Conservation (phyloP, 2,888 invertebrate species). For the Ochlodes sylvanus region DNA sequence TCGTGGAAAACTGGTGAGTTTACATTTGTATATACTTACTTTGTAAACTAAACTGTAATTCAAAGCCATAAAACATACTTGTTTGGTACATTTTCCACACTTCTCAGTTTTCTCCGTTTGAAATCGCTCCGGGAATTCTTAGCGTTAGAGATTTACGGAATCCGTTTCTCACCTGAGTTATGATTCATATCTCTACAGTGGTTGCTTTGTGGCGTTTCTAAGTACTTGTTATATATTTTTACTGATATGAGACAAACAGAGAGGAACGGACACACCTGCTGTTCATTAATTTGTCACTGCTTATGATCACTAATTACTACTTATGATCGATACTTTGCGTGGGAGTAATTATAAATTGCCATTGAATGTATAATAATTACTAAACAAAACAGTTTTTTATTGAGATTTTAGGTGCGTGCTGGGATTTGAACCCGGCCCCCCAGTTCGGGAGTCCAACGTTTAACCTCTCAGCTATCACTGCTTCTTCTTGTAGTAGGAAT, state of each 20-base stretch:
- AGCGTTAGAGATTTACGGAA: slow-evolving; percentile 15
- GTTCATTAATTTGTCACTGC: not conserved
- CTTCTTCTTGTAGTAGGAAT: no score
- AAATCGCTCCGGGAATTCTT: slow-evolving; percentile 5
- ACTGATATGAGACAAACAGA: not conserved
- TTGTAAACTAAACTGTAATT: slow-evolving; percentile 9
- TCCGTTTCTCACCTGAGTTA: slow-evolving; percentile 11
- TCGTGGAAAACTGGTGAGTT: not conserved
- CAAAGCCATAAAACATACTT: slow-evolving; percentile 9
- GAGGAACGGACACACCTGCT: not conserved
- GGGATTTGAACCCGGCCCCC: no score
- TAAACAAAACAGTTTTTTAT: no score
- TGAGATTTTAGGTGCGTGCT: no score
- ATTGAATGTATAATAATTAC: no score
- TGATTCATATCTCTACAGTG: slow-evolving; percentile 6
- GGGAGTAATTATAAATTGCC: no score
- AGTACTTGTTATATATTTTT: not conserved
- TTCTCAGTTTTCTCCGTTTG: slow-evolving; percentile 1
- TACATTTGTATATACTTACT: not conserved
- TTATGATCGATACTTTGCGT: no score
- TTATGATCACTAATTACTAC: not conserved
- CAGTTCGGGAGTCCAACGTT: no score
- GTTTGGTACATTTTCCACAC: slow-evolving; percentile 1
- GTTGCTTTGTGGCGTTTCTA: slow-evolving; percentile 1
- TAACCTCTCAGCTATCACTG: no score